Percentiles rank a stretch among this genome's conserved stretches.
Evolutionary conservation across 2,888 invertebrate genomes (phyloP).

Genomic region (Eupithecia insigniata): DNA sequence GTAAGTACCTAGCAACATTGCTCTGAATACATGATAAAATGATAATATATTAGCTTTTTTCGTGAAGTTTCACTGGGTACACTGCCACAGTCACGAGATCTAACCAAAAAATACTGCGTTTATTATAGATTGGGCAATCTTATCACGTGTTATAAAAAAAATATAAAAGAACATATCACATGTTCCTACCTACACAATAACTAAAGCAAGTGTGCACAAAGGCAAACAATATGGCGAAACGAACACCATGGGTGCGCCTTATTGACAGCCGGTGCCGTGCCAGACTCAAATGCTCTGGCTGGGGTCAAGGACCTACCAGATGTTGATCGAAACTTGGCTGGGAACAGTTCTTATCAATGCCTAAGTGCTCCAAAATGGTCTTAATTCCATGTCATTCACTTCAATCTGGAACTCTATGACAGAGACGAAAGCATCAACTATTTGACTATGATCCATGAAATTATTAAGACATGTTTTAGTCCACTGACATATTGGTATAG

Average conservation of each 20-base stretch:
- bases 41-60: too few species aligned
- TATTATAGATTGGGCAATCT: too few species aligned
- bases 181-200: neutral
- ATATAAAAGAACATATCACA: neutral
- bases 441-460: neutral
- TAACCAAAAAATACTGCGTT: too few species aligned
- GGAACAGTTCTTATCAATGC: neutral
- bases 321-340: neutral
- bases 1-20: too few species aligned
- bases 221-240: constrained; percentile 30
- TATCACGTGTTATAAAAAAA: too few species aligned
- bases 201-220: constrained; percentile 21
- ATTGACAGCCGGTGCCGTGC: constrained; percentile 19
- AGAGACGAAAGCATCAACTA: neutral
- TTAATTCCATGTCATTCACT: neutral
- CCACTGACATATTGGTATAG: too few species aligned
- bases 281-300: constrained; percentile 22
- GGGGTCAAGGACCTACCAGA: constrained; percentile 19
- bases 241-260: constrained; percentile 14
- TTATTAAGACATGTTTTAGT: too few species aligned
- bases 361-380: neutral
- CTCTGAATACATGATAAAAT: too few species aligned
- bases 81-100: too few species aligned
- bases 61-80: too few species aligned
- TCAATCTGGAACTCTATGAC: neutral